phyloP scores from a whole-genome alignment of 2,113 vertebrate genomes.

The Siniperca chuatsi region DNA sequence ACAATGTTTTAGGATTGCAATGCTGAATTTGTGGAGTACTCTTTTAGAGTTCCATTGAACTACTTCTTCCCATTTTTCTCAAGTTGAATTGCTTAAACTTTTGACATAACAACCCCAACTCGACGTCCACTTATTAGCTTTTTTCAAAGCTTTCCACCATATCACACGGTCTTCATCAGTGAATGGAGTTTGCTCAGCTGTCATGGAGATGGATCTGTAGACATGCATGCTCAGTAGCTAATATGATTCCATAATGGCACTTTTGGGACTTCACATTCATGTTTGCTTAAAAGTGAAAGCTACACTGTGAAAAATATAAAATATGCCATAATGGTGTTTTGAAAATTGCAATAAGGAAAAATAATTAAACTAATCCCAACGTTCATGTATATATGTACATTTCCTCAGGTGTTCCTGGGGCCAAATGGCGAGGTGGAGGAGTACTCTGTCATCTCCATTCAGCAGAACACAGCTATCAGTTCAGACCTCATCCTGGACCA shows the following conservation, averaged over 20 bases:
- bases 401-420: conserved; percentile 90
- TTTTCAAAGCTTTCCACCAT: neutral
- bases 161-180: neutral
- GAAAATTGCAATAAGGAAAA: neutral
- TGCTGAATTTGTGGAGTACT: neutral
- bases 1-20: too few species aligned
- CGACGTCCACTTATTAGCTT: neutral
- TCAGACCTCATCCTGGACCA: conserved; percentile 93
- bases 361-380: neutral
- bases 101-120: neutral
- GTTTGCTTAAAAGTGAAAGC: too few species aligned
- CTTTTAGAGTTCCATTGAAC: neutral
- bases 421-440: conserved; percentile 85
- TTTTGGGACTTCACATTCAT: too few species aligned
- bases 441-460: conserved; percentile 87
- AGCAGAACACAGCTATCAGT: conserved; percentile 88
- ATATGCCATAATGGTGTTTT: neutral
- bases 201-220: too few species aligned
- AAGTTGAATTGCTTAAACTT: neutral
- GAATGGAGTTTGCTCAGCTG: neutral
- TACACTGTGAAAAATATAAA: too few species aligned
- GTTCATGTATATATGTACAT: neutral
- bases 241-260: too few species aligned
- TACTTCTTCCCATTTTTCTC: neutral
- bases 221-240: too few species aligned